Percentiles rank a stretch among this genome's conserved stretches.
These are phyloP conservation scores for Brenthis daphne DNA, from an alignment of 2,888 invertebrate genomes.

Conservation along the genomic window DNA sequence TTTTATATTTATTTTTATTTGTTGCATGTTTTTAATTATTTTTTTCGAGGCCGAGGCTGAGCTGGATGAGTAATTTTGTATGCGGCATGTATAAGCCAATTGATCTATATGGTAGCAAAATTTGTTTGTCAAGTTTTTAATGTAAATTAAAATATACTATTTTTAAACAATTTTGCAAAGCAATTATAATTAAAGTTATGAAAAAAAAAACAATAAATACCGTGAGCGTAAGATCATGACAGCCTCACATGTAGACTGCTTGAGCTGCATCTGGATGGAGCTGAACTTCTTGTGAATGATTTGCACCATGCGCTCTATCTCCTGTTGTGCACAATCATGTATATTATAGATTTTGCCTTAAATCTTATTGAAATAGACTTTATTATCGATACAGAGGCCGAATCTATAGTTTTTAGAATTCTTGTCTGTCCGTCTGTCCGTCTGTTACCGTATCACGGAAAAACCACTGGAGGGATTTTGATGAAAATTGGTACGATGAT, in stretches of 20 bases:
- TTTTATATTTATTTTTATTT: constrained; percentile 14
- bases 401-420: too few relatives aligned
- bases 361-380: too few relatives aligned
- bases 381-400: too few relatives aligned
- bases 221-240: constrained; percentile 98
- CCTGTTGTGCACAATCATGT: constrained; percentile 64
- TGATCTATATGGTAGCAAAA: neutral
- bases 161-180: too few relatives aligned
- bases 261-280: constrained; percentile 98
- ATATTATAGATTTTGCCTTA: neutral
- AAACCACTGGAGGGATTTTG: too few relatives aligned
- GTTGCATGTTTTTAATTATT: constrained; percentile 5
- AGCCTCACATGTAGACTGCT: constrained; percentile 99
- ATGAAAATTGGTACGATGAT: too few relatives aligned
- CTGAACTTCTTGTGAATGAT: constrained; percentile 99
- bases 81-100: constrained; percentile 23
- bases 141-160: too few relatives aligned
- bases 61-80: constrained; percentile 44
- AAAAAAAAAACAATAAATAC: constrained; percentile 46
- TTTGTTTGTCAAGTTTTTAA: too few relatives aligned
- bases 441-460: too few relatives aligned
- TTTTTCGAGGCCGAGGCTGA: constrained; percentile 57
- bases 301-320: constrained; percentile 99
- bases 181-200: neutral
- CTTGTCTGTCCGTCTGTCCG: too few relatives aligned